Evolutionary conservation across 2,797 vertebrate genomes (phyloP).

Genomic region (Numenius phaeopus): DNA sequence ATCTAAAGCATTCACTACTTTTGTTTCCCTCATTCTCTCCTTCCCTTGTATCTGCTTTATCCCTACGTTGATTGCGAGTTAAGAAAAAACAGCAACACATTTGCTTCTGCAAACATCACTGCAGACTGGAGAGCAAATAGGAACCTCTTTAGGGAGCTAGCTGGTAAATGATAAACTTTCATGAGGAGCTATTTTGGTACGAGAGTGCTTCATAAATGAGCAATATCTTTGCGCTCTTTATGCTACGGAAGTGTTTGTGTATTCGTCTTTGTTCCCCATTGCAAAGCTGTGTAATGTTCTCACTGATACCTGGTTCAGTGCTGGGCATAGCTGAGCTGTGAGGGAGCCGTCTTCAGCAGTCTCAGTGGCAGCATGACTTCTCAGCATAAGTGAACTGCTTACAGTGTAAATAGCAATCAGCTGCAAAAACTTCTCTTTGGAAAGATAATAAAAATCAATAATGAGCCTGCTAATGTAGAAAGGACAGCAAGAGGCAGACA

Average conservation of each 20-base stretch:
- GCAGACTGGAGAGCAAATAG: not conserved
- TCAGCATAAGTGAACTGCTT: slow-evolving; percentile 15
- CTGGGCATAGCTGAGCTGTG: not conserved
- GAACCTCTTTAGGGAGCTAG: not conserved
- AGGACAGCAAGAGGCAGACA: slow-evolving; percentile 59
- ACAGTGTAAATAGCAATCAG: slow-evolving; percentile 30
- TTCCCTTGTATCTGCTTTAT: not conserved
- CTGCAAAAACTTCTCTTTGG: slow-evolving; percentile 46
- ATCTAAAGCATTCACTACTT: not conserved
- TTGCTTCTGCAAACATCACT: not conserved
- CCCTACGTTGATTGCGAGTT: not conserved
- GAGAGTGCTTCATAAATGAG: slow-evolving; percentile 6
- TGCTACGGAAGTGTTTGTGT: not conserved
- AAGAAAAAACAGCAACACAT: not conserved
- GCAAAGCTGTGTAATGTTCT: not conserved
- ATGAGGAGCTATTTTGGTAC: not conserved
- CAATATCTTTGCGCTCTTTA: not conserved
- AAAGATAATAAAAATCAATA: slow-evolving; percentile 72
- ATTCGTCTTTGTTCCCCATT: not conserved
- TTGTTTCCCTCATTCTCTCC: not conserved
- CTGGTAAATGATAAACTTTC: not conserved
- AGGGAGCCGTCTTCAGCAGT: not conserved
- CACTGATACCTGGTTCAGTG: not conserved
- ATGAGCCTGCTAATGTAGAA: slow-evolving; percentile 55
- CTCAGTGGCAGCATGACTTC: slow-evolving; percentile 30